These are phyloP conservation scores for Dendroctonus ponderosae DNA, from an alignment of 1,140 invertebrate genomes.

Conservation along the genomic window DNA sequence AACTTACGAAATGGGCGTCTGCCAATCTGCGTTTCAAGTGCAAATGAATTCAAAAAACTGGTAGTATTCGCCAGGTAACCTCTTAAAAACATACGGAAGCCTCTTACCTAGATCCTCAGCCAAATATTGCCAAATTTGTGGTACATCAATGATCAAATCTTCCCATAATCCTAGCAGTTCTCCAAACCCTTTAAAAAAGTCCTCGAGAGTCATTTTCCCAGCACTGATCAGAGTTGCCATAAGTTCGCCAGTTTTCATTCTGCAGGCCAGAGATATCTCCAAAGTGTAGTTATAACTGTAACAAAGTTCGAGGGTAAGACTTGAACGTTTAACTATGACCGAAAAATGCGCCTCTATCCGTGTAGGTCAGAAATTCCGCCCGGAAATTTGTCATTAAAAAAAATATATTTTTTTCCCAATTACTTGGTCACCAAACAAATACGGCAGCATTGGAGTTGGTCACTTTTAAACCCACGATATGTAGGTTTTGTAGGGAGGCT, in stretches of 20 bases:
- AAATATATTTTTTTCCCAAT: too few species aligned
- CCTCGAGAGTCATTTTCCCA: conserved; percentile 48
- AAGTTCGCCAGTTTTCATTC: conserved; percentile 49
- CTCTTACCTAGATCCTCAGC: conserved; percentile 63
- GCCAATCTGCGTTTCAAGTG: background rate
- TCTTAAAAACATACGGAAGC: background rate
- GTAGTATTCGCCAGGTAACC: background rate
- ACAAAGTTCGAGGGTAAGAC: conserved; percentile 15
- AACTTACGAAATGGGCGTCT: background rate
- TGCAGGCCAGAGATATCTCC: conserved; percentile 48
- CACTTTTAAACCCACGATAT: too few species aligned
- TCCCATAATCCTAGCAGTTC: conserved; percentile 59
- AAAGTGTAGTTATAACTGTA: conserved; percentile 44
- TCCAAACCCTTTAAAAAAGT: conserved; percentile 52
- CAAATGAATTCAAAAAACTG: too few species aligned
- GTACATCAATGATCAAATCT: conserved; percentile 73
- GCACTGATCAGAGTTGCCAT: conserved; percentile 49
- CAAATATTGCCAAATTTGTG: conserved; percentile 70
- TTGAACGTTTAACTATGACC: background rate
- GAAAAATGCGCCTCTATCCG: too few species aligned
- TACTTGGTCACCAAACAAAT: too few species aligned
- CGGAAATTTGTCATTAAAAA: too few species aligned
- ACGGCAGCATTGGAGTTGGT: too few species aligned
- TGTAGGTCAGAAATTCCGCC: too few species aligned
- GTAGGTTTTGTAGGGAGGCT: conserved; percentile 32